phyloP scores from a whole-genome alignment of 2,113 vertebrate species.

The Tetraodon nigroviridis region DNA sequence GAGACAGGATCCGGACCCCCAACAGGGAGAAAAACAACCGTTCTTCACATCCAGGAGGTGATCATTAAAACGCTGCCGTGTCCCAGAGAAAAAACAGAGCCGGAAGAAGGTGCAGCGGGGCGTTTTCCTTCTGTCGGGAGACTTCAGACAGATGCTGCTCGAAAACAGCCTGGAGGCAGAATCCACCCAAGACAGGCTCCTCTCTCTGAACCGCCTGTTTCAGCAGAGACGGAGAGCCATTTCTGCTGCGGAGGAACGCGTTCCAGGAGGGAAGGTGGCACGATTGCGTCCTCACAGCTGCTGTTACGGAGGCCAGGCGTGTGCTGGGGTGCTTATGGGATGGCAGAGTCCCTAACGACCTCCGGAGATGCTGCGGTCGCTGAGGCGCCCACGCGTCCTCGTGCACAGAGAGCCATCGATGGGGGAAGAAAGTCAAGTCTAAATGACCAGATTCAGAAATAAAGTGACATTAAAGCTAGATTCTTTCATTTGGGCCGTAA shows the following conservation, averaged over 20 bases:
- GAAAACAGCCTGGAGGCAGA: too few relatives aligned
- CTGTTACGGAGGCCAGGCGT: not conserved
- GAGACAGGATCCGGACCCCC: not conserved
- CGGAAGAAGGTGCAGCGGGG: too few relatives aligned
- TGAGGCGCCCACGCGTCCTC: too few relatives aligned
- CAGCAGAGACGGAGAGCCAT: too few relatives aligned
- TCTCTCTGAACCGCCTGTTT: too few relatives aligned
- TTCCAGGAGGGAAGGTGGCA: constrained; percentile 15
- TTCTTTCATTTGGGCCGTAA: not conserved
- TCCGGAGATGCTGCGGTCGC: not conserved
- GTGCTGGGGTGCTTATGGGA: too few relatives aligned
- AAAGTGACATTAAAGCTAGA: not conserved
- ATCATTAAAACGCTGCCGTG: constrained; percentile 38
- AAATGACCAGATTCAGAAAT: not conserved
- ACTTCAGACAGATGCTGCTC: not conserved
- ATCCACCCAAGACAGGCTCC: too few relatives aligned
- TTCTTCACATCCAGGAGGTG: constrained; percentile 33
- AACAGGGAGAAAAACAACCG: constrained; percentile 13
- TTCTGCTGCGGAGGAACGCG: too few relatives aligned
- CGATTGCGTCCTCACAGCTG: constrained; percentile 34
- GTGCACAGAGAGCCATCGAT: not conserved
- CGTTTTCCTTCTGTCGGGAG: not conserved
- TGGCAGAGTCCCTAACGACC: not conserved
- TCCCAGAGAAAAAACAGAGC: too few relatives aligned
- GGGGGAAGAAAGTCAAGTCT: too few relatives aligned